phyloP scores from a whole-genome alignment of 37 sponge, comb jelly and placozoan genomes.

The Cliona cf. orientalis region DNA sequence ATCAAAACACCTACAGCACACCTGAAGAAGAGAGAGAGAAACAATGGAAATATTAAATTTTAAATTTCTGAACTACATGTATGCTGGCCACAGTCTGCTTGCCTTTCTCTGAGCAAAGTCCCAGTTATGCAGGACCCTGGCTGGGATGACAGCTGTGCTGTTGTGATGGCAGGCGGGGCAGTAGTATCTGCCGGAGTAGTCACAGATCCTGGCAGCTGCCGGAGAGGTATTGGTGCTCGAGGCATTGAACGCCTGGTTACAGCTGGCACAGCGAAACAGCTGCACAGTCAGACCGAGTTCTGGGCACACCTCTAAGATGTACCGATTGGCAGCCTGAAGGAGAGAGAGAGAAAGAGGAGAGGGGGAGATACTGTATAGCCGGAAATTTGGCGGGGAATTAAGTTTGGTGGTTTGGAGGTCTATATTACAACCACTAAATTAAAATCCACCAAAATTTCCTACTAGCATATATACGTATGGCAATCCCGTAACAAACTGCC shows the following conservation, averaged over 20 bases:
- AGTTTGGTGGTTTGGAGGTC: too few species aligned
- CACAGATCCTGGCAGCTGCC: conserved; percentile 77
- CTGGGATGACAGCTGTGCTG: conserved; percentile 80
- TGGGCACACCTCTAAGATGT: conserved; percentile 77
- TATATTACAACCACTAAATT: too few species aligned
- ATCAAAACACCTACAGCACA: conserved; percentile 54
- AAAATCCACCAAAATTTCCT: too few species aligned
- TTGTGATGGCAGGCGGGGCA: conserved; percentile 89
- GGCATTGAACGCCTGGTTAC: conserved; percentile 65
- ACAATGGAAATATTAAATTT: neutral
- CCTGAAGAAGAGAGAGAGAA: conserved; percentile 30
- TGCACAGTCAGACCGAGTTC: conserved; percentile 86
- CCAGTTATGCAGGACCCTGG: conserved; percentile 97
- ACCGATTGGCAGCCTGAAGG: neutral
- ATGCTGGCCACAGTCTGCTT: neutral
- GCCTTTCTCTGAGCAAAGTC: conserved; percentile 85
- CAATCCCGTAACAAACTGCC: too few species aligned
- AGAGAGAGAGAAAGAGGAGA: neutral
- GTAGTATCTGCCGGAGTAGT: conserved; percentile 91
- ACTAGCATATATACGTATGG: too few species aligned
- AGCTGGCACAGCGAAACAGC: conserved; percentile 88
- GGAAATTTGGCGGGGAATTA: neutral
- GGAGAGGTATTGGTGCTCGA: too few species aligned
- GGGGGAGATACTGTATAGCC: neutral
- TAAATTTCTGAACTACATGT: too few species aligned